Conservation (phyloP, 2,797 vertebrate species). For the Chaetophractus vellerosus region DNA sequence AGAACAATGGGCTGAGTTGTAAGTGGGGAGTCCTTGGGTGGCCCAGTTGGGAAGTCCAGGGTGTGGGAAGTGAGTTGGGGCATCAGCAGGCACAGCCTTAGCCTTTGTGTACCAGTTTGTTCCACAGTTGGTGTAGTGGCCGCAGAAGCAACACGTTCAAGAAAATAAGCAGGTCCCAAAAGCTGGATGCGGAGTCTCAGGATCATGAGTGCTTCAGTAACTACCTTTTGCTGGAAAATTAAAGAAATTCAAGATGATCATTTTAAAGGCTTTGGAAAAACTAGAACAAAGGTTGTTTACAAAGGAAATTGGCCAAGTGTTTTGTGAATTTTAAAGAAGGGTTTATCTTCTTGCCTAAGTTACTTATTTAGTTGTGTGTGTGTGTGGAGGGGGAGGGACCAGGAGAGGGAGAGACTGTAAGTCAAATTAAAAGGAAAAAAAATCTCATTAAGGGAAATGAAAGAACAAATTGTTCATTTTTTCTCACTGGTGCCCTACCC, state of each 20-base stretch:
- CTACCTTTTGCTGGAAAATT: background rate
- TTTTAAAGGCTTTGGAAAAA: background rate
- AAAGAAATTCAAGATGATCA: slow-evolving; percentile 12
- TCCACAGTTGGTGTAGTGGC: background rate
- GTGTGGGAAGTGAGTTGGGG: background rate
- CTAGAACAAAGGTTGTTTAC: background rate
- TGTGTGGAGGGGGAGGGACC: too few relatives aligned
- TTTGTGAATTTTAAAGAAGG: slow-evolving; percentile 30
- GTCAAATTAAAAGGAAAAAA: background rate
- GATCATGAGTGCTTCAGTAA: background rate
- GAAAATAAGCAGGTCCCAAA: background rate
- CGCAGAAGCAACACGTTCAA: background rate
- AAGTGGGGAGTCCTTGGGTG: too few relatives aligned
- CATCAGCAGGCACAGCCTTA: background rate
- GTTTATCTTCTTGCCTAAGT: background rate
- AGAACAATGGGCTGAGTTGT: background rate
- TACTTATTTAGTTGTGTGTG: background rate
- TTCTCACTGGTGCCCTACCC: background rate
- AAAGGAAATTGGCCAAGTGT: background rate
- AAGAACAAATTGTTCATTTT: background rate
- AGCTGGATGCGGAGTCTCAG: background rate
- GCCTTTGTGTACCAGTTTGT: background rate
- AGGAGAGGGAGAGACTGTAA: background rate
- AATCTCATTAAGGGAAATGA: slow-evolving; percentile 14
- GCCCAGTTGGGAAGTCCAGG: background rate